Percentiles rank a stretch among this genome's conserved stretches.
phyloP scores from a whole-genome alignment of 2,113 vertebrate species.

The Columbina picui region DNA sequence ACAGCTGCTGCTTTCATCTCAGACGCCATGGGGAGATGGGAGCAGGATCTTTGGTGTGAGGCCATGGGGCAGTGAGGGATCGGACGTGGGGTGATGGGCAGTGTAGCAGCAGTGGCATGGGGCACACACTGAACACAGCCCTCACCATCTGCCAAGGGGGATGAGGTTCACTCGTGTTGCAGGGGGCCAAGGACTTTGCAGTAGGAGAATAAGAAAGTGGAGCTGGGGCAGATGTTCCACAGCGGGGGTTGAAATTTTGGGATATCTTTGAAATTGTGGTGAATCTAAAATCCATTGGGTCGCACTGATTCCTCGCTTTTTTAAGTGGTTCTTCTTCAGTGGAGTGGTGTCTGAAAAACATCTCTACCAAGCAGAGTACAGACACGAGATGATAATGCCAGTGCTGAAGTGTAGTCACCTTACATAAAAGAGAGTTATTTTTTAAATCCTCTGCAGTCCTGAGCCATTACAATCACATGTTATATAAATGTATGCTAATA shows the following conservation, averaged over 20 bases:
- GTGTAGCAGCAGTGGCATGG: accelerated
- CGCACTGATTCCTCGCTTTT: background rate
- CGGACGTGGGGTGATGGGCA: accelerated
- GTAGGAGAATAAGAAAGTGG: background rate
- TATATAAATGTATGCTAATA: background rate
- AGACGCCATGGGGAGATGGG: background rate
- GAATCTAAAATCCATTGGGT: background rate
- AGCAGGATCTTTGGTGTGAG: background rate
- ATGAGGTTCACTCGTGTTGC: accelerated
- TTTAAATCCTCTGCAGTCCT: constrained; percentile 18
- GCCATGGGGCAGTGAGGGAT: background rate
- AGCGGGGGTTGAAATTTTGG: background rate
- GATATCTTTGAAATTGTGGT: background rate
- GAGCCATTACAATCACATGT: background rate
- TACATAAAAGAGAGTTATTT: constrained; percentile 16
- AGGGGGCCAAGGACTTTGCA: background rate
- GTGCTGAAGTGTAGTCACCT: background rate
- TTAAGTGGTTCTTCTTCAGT: background rate
- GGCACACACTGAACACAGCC: accelerated
- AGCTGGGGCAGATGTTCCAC: background rate
- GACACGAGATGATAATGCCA: background rate
- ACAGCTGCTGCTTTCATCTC: background rate
- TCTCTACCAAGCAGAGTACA: background rate
- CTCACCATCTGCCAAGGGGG: background rate
- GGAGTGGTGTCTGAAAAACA: background rate